phyloP scores from a whole-genome alignment of 2,888 invertebrate genomes.

The Pedicia rivosa region DNA sequence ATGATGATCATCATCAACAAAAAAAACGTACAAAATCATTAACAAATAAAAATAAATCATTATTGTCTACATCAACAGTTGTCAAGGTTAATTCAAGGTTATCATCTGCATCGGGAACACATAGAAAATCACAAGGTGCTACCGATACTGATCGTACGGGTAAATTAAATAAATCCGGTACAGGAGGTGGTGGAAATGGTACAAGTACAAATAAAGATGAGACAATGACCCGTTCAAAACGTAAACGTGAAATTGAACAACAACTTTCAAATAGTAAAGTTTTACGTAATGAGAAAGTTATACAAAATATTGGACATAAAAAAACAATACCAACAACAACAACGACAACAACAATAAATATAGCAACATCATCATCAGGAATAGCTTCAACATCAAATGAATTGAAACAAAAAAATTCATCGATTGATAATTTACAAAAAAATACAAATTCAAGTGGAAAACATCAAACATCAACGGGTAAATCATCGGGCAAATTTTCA shows the following conservation, averaged over 20 bases:
- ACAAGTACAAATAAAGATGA: conserved; percentile 12
- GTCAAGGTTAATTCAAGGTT: no score
- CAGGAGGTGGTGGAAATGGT: background rate
- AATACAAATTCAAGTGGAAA: no score
- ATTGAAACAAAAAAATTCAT: background rate
- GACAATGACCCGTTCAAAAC: conserved; percentile 30
- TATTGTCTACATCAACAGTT: no score
- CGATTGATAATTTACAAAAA: conserved; percentile 3
- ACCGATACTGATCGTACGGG: no score
- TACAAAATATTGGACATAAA: conserved; percentile 18
- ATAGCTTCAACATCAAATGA: background rate
- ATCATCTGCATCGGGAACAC: no score
- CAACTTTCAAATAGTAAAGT: conserved; percentile 28
- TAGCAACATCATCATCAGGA: background rate
- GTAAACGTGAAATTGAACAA: conserved; percentile 25
- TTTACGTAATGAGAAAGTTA: conserved; percentile 26
- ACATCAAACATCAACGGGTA: no score
- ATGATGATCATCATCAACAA: background rate
- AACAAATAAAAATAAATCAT: no score
- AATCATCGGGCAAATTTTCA: no score
- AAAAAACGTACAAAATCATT: no score
- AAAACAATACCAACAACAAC: background rate
- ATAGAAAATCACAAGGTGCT: no score
- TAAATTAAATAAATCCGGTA: no score
- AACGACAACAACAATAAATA: background rate